These are phyloP conservation scores for Progne subis DNA, from an alignment of 2,113 vertebrate species.

Conservation along the genomic window DNA sequence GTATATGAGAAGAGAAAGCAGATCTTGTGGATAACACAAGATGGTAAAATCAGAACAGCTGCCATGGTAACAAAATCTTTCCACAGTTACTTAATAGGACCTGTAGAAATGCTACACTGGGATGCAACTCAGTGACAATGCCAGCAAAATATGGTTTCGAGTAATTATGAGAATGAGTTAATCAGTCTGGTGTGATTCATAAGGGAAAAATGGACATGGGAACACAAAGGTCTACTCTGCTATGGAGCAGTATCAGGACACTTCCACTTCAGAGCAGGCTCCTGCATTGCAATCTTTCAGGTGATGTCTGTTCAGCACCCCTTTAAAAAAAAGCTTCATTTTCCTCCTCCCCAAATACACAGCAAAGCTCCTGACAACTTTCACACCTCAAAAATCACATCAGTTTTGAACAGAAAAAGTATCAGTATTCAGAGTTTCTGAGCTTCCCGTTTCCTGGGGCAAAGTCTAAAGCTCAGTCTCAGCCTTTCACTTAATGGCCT, in stretches of 20 bases:
- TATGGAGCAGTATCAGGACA: background rate
- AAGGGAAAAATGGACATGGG: background rate
- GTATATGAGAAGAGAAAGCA: background rate
- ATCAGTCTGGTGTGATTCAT: background rate
- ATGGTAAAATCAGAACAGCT: background rate
- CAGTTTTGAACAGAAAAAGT: background rate
- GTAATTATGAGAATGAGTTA: background rate
- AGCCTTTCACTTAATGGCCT: background rate
- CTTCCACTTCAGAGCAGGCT: background rate
- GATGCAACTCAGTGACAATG: background rate
- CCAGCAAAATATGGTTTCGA: background rate
- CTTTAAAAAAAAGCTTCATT: background rate
- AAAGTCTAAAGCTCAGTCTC: background rate
- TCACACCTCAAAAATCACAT: background rate
- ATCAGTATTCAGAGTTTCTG: background rate
- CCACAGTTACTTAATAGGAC: background rate
- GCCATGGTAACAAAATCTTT: background rate
- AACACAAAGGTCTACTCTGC: background rate
- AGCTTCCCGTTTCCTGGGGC: background rate
- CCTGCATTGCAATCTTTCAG: rapidly evolving
- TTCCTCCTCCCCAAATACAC: background rate
- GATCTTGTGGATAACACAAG: background rate
- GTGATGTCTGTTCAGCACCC: background rate
- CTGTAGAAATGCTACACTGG: background rate
- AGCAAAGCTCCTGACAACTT: background rate